Percentiles rank a stretch among this genome's conserved stretches.
Evolutionary conservation across 2,797 vertebrate genomes (phyloP).

Genomic region (Harpagifer antarcticus): DNA sequence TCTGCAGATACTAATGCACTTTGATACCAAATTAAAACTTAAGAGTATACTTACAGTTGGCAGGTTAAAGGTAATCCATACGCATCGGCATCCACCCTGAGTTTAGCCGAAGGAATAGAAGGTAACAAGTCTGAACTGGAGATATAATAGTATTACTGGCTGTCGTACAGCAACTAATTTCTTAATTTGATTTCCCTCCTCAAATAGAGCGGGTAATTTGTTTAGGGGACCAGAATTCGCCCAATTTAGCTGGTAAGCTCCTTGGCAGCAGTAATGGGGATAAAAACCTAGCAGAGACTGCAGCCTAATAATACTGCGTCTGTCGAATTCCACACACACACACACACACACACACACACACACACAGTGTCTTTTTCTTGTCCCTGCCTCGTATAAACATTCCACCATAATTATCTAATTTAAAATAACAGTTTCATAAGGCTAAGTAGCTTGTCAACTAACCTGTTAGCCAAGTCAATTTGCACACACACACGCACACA

Average conservation of each 20-base stretch:
- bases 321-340: conserved; percentile 52
- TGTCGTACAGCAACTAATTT: conserved; percentile 73
- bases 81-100: conserved; percentile 31
- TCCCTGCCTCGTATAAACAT: conserved; percentile 19
- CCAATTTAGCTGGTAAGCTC: conserved; percentile 82
- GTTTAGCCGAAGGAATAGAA: conserved; percentile 51
- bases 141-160: conserved; percentile 62
- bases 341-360: conserved; percentile 11
- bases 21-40: conserved; percentile 35
- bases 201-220: conserved; percentile 86
- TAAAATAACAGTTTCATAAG: conserved; percentile 52
- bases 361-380: conserved; percentile 14
- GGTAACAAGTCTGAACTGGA: conserved; percentile 57
- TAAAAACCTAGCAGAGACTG: conserved; percentile 77
- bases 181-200: conserved; percentile 82
- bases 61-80: conserved; percentile 45
- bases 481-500: conserved; percentile 30
- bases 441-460: conserved; percentile 45
- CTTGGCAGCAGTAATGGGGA: conserved; percentile 78
- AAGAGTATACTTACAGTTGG: conserved; percentile 31
- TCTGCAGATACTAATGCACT: conserved; percentile 17
- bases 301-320: conserved; percentile 69
- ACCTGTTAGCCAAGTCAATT: conserved; percentile 60
- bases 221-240: conserved; percentile 83
- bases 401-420: conserved; percentile 53